Percentiles rank a stretch among this genome's conserved stretches.
These are phyloP conservation scores for Hippolais icterina DNA, from an alignment of 2,113 vertebrate species.

Conservation along the genomic window DNA sequence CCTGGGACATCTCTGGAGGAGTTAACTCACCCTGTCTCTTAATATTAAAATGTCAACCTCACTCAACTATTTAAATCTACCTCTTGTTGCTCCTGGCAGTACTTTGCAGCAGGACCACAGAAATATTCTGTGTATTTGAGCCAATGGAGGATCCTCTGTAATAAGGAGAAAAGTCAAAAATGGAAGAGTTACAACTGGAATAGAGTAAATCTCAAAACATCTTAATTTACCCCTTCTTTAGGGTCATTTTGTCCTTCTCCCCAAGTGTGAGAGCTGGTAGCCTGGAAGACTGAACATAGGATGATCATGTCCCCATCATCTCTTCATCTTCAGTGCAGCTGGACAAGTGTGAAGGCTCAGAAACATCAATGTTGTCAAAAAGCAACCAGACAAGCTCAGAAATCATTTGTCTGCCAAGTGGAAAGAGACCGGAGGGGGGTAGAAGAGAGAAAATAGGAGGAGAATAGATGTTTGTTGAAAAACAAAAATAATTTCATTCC, in stretches of 20 bases:
- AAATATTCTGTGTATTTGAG: not conserved
- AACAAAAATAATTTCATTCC: not conserved
- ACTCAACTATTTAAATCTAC: not conserved
- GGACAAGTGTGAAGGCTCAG: not conserved
- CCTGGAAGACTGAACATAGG: not conserved
- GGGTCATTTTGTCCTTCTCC: not conserved
- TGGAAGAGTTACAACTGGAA: not conserved
- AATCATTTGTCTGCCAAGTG: not conserved
- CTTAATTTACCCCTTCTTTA: not conserved
- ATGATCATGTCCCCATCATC: not conserved
- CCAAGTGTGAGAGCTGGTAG: not conserved
- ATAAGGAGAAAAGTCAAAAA: not conserved
- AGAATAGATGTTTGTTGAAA: not conserved
- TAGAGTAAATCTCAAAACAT: not conserved
- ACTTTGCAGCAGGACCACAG: not conserved
- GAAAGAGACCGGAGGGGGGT: not conserved
- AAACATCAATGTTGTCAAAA: not conserved
- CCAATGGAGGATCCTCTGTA: rapidly evolving
- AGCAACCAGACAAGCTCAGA: not conserved
- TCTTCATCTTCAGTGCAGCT: not conserved
- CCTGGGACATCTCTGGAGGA: not conserved
- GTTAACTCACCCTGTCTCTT: not conserved
- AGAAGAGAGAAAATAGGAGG: not conserved
- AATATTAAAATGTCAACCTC: not conserved
- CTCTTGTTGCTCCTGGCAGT: not conserved